Conservation (phyloP, 2,888 invertebrate genomes). For the Steromphala cineraria region DNA sequence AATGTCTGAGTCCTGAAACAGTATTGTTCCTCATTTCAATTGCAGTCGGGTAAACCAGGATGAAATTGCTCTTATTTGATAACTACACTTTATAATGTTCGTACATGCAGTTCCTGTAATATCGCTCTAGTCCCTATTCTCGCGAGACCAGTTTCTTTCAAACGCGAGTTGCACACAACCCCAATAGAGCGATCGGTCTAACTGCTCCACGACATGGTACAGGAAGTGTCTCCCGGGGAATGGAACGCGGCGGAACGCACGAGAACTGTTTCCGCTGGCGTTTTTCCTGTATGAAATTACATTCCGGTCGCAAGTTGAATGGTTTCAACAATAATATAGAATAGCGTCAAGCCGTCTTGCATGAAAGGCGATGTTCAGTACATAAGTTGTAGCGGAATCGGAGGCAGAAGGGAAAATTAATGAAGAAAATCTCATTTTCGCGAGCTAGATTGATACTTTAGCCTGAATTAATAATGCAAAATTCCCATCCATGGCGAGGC, state of each 20-base stretch:
- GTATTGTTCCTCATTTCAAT: no score
- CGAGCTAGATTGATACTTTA: slow-evolving; percentile 26
- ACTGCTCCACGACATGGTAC: no score
- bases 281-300: slow-evolving; percentile 10
- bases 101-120: no score
- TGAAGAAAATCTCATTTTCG: slow-evolving; percentile 28
- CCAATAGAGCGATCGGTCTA: no score
- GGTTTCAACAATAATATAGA: neutral
- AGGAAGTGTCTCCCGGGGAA: neutral
- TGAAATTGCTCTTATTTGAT: no score
- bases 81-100: no score
- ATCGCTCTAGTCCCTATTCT: no score
- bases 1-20: no score
- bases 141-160: no score
- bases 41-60: no score
- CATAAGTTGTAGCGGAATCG: neutral
- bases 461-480: slow-evolving; percentile 26
- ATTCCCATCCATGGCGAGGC: slow-evolving; percentile 8
- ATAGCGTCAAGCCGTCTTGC: neutral
- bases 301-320: neutral
- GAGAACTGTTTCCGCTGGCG: neutral
- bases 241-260: neutral
- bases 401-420: slow-evolving; percentile 7
- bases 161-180: no score
- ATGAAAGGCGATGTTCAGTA: neutral